Conservation (phyloP, 1,140 invertebrate species). For the Eurosta solidaginis region DNA sequence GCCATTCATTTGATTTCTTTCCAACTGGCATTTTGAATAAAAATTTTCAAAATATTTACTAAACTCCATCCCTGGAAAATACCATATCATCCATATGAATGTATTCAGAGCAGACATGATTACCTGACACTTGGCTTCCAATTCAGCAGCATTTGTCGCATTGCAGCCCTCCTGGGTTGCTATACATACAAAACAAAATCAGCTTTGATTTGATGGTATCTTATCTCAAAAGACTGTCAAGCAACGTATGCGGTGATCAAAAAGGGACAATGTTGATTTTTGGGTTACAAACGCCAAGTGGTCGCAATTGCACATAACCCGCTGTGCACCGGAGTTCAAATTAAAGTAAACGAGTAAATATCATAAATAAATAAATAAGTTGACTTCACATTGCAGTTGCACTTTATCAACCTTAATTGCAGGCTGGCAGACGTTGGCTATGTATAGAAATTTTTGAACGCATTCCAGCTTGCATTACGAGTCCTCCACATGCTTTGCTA, state of each 20-base stretch:
- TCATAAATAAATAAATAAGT: slow-evolving; percentile 19
- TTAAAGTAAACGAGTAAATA: not conserved
- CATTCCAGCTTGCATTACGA: no score
- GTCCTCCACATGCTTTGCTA: no score
- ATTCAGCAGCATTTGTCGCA: not conserved
- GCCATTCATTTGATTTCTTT: no score
- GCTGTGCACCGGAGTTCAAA: not conserved
- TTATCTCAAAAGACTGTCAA: not conserved
- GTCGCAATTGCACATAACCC: not conserved
- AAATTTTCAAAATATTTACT: no score
- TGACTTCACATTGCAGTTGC: not conserved
- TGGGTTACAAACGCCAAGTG: not conserved
- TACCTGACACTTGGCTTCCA: not conserved
- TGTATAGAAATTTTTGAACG: no score
- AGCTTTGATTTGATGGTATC: not conserved
- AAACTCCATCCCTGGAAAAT: no score
- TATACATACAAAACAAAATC: not conserved
- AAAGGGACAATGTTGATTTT: not conserved
- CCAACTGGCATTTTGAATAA: no score
- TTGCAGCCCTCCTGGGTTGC: not conserved
- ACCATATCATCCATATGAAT: no score
- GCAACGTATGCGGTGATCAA: not conserved
- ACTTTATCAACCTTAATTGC: slow-evolving; percentile 15
- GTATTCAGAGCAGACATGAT: no score
- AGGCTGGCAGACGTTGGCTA: not conserved